Percentiles rank a stretch among this genome's conserved stretches.
These are phyloP conservation scores for Cheilosia soror DNA, from an alignment of 2,888 invertebrate genomes.

Conservation along the genomic window DNA sequence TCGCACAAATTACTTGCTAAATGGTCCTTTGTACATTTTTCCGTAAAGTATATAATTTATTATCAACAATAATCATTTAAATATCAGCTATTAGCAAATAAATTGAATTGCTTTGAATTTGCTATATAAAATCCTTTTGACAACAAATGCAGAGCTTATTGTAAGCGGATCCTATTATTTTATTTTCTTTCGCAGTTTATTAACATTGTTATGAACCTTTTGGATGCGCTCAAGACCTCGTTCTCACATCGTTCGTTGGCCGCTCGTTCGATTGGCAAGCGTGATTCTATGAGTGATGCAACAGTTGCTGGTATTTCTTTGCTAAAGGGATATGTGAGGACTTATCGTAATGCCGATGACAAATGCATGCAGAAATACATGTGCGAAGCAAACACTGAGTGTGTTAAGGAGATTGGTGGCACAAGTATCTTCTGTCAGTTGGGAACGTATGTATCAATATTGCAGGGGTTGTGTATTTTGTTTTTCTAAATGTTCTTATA, in stretches of 20 bases:
- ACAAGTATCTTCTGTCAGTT: conserved; percentile 95
- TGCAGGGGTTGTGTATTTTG: neutral
- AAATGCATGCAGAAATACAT: conserved; percentile 94
- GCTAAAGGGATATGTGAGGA: conserved; percentile 94
- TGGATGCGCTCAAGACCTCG: conserved; percentile 96
- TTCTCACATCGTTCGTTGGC: conserved; percentile 95
- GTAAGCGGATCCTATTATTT: too few relatives aligned
- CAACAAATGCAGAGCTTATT: neutral
- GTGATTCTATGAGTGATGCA: conserved; percentile 95
- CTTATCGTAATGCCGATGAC: conserved; percentile 90
- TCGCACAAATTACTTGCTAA: conserved; percentile 64
- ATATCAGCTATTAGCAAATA: conserved; percentile 25
- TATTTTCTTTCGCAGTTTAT: conserved; percentile 88
- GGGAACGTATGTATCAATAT: conserved; percentile 90
- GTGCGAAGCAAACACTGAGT: conserved; percentile 95
- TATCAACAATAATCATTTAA: conserved; percentile 15
- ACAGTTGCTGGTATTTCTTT: conserved; percentile 94
- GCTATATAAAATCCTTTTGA: conserved; percentile 8
- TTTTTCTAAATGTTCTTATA: conserved; percentile 8
- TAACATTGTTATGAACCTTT: conserved; percentile 94
- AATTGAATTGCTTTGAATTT: conserved; percentile 30
- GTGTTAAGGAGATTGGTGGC: conserved; percentile 91
- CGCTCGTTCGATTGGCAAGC: conserved; percentile 93
- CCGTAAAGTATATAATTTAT: conserved; percentile 33
- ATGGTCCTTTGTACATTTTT: conserved; percentile 70